Evolutionary conservation across 2,113 vertebrate genomes (phyloP), one percentile per base, ranked within the genome.

Genomic region (Kryptolebias marmoratus): DNA sequence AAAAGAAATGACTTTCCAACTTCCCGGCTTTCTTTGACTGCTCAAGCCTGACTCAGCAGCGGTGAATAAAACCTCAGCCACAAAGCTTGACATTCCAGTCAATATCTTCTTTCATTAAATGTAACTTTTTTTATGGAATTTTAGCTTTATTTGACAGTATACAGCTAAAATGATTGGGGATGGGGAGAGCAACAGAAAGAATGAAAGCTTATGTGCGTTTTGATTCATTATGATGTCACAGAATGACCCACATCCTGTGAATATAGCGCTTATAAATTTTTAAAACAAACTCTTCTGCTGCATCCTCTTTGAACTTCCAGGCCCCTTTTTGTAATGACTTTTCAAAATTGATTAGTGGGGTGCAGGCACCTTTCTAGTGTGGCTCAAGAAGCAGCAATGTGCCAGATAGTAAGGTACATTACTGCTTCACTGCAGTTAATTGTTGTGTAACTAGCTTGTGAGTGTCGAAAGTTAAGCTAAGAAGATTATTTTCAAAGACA

Each of bases 1-100:
- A 83, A 78, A 83, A 87, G 60, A 88, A 91, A 91, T 91, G 65
- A 88, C 89, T 86, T 91, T 85, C 82, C 83, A 68, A 82, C 75
- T 45, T 75, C 56, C 28, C 56, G n/a, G 50, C 73, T 78, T 85
- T 77, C 88, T 85, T 82, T 81, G 88, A 80, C 89, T 84, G 82
- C 87, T 88, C 84, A 80, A 82, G 85, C 77, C 75, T 67, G 82
- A 88, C 87, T 84, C 74, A 56, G 65, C 64, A 70, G 80, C 77
- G 84, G 68, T 79, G 68, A 84, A 73, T 55, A 56, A 80, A 80
- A 68, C 76, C 49, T 70, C 68, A 12, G 78, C 61, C 59, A 45
- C 58, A 2, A 48, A 36, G 27, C 55, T 67, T 48, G 70, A 70
- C 75, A 79, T 69, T 80, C 60, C 31, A 30, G 73, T 31, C 52